Evolutionary conservation across 2,888 invertebrate species (phyloP).

Genomic region (Xanthorhoe spadicearia): DNA sequence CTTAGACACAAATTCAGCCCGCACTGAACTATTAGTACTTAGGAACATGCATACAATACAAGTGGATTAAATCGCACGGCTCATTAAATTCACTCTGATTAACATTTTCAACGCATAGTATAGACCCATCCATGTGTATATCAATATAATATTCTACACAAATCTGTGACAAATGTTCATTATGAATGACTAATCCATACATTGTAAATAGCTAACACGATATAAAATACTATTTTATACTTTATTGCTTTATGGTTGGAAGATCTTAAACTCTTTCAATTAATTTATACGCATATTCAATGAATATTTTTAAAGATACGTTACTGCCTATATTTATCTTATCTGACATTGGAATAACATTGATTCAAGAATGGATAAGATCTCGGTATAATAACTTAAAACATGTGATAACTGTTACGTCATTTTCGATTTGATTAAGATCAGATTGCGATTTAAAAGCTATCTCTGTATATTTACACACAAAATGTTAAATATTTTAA

Average conservation of each 20-base stretch:
- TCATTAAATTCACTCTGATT: constrained; percentile 8
- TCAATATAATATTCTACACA: constrained; percentile 39
- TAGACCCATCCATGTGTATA: constrained; percentile 41
- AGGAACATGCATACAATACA: constrained; percentile 10
- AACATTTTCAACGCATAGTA: constrained; percentile 21
- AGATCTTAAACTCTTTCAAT: constrained; percentile 55
- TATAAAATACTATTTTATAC: constrained; percentile 63
- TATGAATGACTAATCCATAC: constrained; percentile 42
- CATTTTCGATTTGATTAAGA: background rate
- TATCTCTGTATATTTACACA: background rate
- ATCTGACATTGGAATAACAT: constrained; percentile 58
- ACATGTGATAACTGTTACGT: background rate
- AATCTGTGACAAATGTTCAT: constrained; percentile 35
- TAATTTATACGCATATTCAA: constrained; percentile 42
- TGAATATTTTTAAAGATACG: constrained; percentile 42
- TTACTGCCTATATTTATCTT: constrained; percentile 35
- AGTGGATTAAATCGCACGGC: constrained; percentile 17
- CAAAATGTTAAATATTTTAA: background rate
- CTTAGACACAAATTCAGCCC: constrained; percentile 2
- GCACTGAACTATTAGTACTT: background rate
- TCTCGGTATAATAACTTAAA: background rate
- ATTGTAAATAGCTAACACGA: constrained; percentile 51
- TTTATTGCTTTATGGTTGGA: constrained; percentile 74
- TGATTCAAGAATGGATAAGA: background rate
- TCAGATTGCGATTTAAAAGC: background rate